Evolutionary conservation across 2,113 vertebrate genomes (phyloP), one percentile per base, ranked within the genome.

Genomic region (Ophiodon elongatus): DNA sequence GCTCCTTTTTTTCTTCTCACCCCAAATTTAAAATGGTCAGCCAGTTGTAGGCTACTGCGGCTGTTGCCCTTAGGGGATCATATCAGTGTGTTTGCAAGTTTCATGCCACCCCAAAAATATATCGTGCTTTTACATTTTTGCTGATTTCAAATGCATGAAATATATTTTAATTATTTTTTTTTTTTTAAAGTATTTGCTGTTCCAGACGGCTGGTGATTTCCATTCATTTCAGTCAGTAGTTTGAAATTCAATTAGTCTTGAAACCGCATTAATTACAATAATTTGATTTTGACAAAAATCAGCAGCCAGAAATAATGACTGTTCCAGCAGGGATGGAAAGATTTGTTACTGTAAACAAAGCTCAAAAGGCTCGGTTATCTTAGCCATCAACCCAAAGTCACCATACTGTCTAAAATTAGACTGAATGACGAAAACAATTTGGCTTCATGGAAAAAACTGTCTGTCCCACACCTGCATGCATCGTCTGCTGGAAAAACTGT

Each of bases 211-310:
- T 19, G 29, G 35, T 59, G 29, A 63, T 76, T 80, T 67, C 21
- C 14, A 56, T 67, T 76, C 0, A 29, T 69, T 64, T 73, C 21
- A 73, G 3, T 11, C 21, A 73, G 5, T 7, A 75, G 31, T 66
- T 63, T 68, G 13, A 33, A 72, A 62, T 73, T 64, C 6, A 64
- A 14, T 27, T 66, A 45, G 31, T 57, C 0, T 1, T 25, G 43
- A 21, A 69, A 47, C 54, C 29, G 2, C 33, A 79, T 70, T n/a
- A 74, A 39, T 70, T 47, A 56, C 23, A 50, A 72, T 62, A 39
- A 78, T 77, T 57, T 19, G 2, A 50, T 54, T 83, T 66, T 59
- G 0, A 68, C 60, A 37, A 62, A 63, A 68, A n/a, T 52, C 3
- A 21, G 23, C 43, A 37, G 59, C 31, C 21, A 25, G 9, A 73